These are phyloP conservation scores for Arrhamphus sclerolepis DNA, from an alignment of 2,797 vertebrate species.

Conservation along the genomic window DNA sequence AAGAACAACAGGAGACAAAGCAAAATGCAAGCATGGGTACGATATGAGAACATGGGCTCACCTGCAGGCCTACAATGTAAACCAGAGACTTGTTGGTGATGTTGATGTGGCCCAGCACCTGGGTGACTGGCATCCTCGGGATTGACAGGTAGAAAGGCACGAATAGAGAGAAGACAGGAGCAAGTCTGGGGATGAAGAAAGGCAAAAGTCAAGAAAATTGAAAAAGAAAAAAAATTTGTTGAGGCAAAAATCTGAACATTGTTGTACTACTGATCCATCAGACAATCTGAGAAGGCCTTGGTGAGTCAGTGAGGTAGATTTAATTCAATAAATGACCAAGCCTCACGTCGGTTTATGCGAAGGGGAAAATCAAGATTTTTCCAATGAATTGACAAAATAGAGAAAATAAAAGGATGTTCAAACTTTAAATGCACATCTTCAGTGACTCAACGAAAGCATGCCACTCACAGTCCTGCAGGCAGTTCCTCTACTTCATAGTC, in stretches of 20 bases:
- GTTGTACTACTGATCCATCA: not conserved
- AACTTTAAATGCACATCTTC: conserved; percentile 1
- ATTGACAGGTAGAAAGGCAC: conserved; percentile 95
- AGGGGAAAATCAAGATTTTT: no score
- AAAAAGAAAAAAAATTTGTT: not conserved
- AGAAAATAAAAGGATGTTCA: not conserved
- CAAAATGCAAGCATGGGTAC: not conserved
- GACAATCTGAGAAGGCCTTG: no score
- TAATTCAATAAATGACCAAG: no score
- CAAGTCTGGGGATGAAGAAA: conserved; percentile 78
- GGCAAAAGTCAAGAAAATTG: not conserved
- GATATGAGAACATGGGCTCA: conserved; percentile 15
- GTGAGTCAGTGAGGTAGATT: no score
- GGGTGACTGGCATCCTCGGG: conserved; percentile 91
- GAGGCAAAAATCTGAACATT: not conserved
- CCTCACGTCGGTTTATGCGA: no score
- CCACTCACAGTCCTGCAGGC: conserved; percentile 95
- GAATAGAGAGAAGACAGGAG: conserved; percentile 93
- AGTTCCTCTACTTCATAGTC: conserved; percentile 86
- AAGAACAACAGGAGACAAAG: conserved; percentile 1
- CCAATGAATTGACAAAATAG: not conserved
- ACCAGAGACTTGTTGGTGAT: conserved; percentile 98
- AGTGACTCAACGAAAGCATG: not conserved
- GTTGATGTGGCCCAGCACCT: conserved; percentile 89
- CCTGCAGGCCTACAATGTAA: conserved; percentile 85